Conservation (phyloP, 2,888 invertebrate genomes). For the Agrotis ipsilon region DNA sequence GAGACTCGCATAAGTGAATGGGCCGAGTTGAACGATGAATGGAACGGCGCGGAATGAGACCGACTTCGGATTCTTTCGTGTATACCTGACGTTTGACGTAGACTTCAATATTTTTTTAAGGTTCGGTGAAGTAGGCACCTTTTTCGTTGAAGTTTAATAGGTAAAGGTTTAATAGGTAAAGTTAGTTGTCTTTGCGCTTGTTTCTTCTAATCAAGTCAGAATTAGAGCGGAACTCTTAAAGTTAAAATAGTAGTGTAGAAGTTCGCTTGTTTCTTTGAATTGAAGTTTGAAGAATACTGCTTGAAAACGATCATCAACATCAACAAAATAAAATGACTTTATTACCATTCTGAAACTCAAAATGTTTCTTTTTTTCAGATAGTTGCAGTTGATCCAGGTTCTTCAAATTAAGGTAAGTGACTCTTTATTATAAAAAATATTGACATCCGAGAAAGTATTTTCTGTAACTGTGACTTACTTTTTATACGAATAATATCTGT, state of each 20-base stretch:
- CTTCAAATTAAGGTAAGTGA: conserved; percentile 38
- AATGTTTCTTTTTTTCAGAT: conserved; percentile 26
- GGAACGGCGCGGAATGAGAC: conserved; percentile 56
- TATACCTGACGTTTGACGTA: conserved; percentile 55
- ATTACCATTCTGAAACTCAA: neutral
- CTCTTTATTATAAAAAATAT: neutral
- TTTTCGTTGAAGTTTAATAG: conserved; percentile 10
- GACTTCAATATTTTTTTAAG: conserved; percentile 19
- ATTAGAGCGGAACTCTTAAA: conserved; percentile 7
- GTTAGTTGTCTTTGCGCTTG: conserved; percentile 21
- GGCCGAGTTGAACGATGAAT: conserved; percentile 58
- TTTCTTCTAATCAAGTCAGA: conserved; percentile 24
- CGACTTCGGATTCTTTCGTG: conserved; percentile 50
- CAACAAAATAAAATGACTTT: neutral
- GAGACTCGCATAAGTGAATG: conserved; percentile 63
- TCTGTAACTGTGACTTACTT: neutral
- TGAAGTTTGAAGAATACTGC: neutral
- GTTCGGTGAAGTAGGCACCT: conserved; percentile 9
- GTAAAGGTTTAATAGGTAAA: too few species aligned
- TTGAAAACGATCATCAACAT: too few species aligned
- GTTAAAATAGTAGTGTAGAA: conserved; percentile 13
- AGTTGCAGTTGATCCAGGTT: conserved; percentile 6
- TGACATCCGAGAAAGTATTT: neutral
- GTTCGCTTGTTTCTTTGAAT: neutral
- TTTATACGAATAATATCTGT: neutral